Evolutionary conservation across 2,797 vertebrate genomes (phyloP).

Genomic region (Schizopygopsis pylzovi): DNA sequence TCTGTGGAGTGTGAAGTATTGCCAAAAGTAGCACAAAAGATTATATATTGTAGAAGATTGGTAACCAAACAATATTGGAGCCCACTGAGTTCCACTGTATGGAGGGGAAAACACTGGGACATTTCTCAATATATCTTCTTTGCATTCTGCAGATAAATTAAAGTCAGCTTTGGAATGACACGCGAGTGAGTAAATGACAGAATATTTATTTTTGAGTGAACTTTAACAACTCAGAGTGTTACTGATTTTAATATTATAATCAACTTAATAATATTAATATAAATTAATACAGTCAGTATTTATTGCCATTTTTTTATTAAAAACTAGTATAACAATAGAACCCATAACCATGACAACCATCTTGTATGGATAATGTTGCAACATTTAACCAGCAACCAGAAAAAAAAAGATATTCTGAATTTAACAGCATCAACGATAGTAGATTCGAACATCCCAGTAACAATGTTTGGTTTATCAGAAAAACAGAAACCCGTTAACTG

Average conservation of each 20-base stretch:
- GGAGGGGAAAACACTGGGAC: background rate
- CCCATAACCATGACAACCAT: background rate
- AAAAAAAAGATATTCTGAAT: background rate
- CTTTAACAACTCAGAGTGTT: background rate
- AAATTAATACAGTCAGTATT: background rate
- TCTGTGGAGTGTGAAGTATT: no score
- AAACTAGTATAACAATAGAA: background rate
- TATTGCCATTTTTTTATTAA: background rate
- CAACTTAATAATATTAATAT: no score
- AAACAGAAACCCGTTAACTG: no score
- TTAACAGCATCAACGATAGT: background rate
- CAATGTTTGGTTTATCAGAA: no score
- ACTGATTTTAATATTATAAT: background rate
- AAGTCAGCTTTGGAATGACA: background rate
- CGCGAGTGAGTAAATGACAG: background rate
- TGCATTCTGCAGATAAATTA: background rate
- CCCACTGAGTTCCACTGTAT: background rate
- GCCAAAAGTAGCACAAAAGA: conserved; percentile 4
- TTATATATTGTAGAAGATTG: background rate
- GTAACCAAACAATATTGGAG: background rate
- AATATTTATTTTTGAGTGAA: background rate
- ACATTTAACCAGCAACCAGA: background rate
- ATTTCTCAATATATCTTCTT: background rate
- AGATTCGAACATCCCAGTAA: no score
- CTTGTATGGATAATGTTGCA: background rate